These are phyloP conservation scores for Spisula solida DNA, from an alignment of 2,888 invertebrate species.

Conservation along the genomic window DNA sequence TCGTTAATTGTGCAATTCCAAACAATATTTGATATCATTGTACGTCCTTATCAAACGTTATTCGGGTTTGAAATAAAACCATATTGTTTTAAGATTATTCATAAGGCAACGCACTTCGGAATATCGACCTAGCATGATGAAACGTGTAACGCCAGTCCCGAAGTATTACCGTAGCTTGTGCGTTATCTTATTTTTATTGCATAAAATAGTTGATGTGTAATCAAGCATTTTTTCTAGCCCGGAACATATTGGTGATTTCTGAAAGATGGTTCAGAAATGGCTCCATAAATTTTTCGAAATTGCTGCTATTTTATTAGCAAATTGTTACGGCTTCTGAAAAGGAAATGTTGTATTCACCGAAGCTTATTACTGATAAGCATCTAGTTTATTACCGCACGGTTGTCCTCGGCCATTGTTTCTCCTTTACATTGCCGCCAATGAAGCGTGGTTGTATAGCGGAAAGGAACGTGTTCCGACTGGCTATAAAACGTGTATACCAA, in stretches of 20 bases:
- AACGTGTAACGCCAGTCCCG: not conserved
- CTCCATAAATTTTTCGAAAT: conserved; percentile 22
- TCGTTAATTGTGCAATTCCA: conserved; percentile 26
- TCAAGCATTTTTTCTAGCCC: not conserved
- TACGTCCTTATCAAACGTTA: conserved; percentile 1
- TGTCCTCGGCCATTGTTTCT: conserved; percentile 38
- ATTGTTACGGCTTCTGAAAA: not conserved
- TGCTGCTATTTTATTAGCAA: conserved; percentile 35
- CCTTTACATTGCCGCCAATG: conserved; percentile 9
- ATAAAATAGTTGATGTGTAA: conserved; percentile 15
- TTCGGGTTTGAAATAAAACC: conserved; percentile 15
- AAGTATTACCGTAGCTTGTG: conserved; percentile 1
- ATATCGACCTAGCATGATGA: conserved; percentile 3
- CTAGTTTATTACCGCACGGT: conserved; percentile 45
- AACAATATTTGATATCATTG: not conserved
- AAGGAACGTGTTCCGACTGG: conserved; percentile 10
- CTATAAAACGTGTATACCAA: conserved; percentile 9
- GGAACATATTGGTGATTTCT: conserved; percentile 26
- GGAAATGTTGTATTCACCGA: conserved; percentile 1
- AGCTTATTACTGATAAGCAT: conserved; percentile 42
- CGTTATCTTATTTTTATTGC: conserved; percentile 27
- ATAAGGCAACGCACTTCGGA: conserved; percentile 7
- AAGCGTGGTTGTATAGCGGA: conserved; percentile 30
- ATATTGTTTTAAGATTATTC: conserved; percentile 26
- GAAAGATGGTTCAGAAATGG: conserved; percentile 10